Conservation (phyloP, 2,888 invertebrate species). For the Ashinkailepas kermadecensis region DNA sequence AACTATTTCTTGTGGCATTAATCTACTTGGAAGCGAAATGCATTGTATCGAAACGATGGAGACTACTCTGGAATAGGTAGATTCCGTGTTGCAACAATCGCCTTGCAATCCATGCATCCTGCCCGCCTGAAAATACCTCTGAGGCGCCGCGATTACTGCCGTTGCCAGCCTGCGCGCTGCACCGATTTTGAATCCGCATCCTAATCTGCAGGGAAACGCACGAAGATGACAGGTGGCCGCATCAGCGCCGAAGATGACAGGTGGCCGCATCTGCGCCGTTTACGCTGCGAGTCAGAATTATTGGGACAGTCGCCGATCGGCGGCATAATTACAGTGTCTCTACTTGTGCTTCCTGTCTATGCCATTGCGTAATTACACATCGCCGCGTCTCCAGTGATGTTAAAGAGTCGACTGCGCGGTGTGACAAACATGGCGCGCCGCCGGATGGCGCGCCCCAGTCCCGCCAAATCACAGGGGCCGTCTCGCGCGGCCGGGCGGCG, state of each 20-base stretch:
- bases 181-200: too few species aligned
- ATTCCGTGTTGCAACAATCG: too few species aligned
- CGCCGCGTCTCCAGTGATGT: background rate
- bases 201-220: too few species aligned
- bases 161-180: too few species aligned
- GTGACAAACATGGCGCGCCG: background rate
- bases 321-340: background rate
- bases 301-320: background rate
- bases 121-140: too few species aligned
- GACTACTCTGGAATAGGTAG: too few species aligned
- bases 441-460: background rate
- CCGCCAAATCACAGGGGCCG: background rate
- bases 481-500: background rate
- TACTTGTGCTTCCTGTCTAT: background rate
- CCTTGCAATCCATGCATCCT: too few species aligned
- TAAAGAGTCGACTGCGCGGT: background rate
- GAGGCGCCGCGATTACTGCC: too few species aligned
- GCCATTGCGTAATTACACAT: conserved; percentile 1
- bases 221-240: too few species aligned
- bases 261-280: background rate
- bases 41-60: too few species aligned
- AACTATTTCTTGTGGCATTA: too few species aligned
- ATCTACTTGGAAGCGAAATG: too few species aligned
- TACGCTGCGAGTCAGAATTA: background rate
- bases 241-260: background rate